Base-by-base conservation (phyloP, 2,797 vertebrate species). In the Allobates femoralis region DNA sequence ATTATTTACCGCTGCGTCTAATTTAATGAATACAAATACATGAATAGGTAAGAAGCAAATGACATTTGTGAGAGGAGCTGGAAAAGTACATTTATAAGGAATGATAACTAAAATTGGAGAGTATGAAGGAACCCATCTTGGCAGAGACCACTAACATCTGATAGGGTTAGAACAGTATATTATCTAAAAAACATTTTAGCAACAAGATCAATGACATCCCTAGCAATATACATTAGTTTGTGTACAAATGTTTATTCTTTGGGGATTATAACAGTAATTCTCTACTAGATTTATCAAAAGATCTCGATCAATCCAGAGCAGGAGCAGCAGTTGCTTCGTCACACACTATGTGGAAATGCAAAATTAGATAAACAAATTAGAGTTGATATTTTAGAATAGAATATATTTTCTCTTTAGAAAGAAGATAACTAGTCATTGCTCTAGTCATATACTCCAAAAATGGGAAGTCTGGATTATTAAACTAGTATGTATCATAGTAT, bases 121-220 rank as follows among this genome's bases (percentile, higher is more conserved):
- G 82, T 88, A 86, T 77, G 79, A 88, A 89, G 85, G 90, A 66
- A 11, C 6, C n/a, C 69, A 23, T 87, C 58, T 89, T 89, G 83
- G 84, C 81, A 87, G 86, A 86, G 88, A 81, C 64, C 85, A 85
- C 83, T 69, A 78, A 85, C 86, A 89, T 66, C 56, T 88, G 89
- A 91, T 86, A 69, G 69, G 84, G 90, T 92, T 92, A 92, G 91
- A 92, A 92, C 51, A 86, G 85, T 87, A 85, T 75, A n/a, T 89
- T 79, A 90, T 92, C 92, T 90, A 81, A 93, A 90, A 92, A 90
- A 83, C 88, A 86, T 91, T n/a, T n/a, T 92, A 89, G 82, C 85
- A 89, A 89, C 11, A 79, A 88, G 92, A 93, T 93, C 92, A 90
- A 89, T 93, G 91, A 88, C 90, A 90, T 79, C 84, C 84, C 80